Conservation (phyloP, 2,113 vertebrate species). For the Bostrychus sinensis region DNA sequence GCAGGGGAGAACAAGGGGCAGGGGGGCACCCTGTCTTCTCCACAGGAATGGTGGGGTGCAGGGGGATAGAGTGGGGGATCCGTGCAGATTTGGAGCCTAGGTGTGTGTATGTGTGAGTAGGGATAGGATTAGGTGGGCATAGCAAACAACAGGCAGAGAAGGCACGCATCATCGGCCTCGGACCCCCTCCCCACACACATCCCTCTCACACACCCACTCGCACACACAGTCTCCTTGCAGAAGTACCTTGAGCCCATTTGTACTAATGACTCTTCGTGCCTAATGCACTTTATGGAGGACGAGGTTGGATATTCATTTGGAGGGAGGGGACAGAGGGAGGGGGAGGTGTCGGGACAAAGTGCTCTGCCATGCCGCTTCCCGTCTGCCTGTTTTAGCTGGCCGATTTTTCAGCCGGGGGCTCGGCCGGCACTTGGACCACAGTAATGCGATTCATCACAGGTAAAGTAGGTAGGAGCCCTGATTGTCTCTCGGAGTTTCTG, state of each 20-base stretch:
- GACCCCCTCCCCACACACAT: conserved; percentile 40
- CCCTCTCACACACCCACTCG: conserved; percentile 50
- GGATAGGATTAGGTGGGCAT: conserved; percentile 57
- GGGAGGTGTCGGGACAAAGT: conserved; percentile 59
- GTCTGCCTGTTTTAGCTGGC: conserved; percentile 62
- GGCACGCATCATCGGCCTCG: conserved; percentile 38
- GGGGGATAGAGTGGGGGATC: conserved; percentile 22
- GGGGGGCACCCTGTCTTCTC: conserved; percentile 75
- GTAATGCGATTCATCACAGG: conserved; percentile 68
- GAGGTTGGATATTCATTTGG: conserved; percentile 72
- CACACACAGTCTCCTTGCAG: conserved; percentile 47
- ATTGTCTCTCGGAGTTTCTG: conserved; percentile 37
- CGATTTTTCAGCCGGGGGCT: conserved; percentile 65
- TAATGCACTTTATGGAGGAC: conserved; percentile 79
- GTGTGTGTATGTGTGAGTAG: conserved; percentile 38
- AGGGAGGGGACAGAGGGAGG: conserved; percentile 41
- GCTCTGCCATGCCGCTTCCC: conserved; percentile 55
- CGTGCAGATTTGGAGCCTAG: conserved; percentile 45
- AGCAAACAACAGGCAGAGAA: conserved; percentile 55
- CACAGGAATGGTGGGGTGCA: conserved; percentile 59
- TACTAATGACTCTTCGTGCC: conserved; percentile 77
- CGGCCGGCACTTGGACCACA: conserved; percentile 41
- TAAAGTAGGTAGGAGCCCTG: conserved; percentile 65
- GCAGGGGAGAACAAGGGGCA: conserved; percentile 73
- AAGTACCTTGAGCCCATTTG: conserved; percentile 75